Evolutionary conservation across 1,140 invertebrate genomes (phyloP).

Genomic region (Drosophila sp.): DNA sequence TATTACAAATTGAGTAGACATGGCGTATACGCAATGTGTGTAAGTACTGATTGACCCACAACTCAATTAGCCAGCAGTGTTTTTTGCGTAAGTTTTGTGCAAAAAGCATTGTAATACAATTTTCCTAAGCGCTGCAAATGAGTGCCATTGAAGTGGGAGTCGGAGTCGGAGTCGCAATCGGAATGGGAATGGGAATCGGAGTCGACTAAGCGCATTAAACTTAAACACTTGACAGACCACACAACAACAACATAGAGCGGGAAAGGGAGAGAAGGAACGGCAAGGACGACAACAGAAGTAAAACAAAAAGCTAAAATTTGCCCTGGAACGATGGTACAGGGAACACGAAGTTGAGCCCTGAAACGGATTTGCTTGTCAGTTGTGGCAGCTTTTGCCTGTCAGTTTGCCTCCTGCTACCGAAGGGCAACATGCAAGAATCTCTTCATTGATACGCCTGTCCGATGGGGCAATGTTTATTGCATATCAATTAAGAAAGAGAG

Average conservation of each 20-base stretch:
- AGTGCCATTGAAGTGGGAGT: constrained; percentile 31
- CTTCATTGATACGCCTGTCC: constrained; percentile 55
- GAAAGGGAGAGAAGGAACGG: constrained; percentile 15
- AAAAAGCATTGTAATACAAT: constrained; percentile 73
- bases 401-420: constrained; percentile 37
- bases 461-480: constrained; percentile 71
- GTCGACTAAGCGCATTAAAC: constrained; percentile 69
- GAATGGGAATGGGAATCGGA: constrained; percentile 7
- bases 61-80: constrained; percentile 55
- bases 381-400: constrained; percentile 56
- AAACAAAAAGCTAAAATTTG: constrained; percentile 58
- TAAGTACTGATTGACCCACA: background rate
- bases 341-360: constrained; percentile 9
- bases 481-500: constrained; percentile 65
- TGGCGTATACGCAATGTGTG: constrained; percentile 38
- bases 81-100: constrained; percentile 56
- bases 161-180: constrained; percentile 24
- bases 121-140: constrained; percentile 53
- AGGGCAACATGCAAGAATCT: constrained; percentile 1
- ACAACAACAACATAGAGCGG: background rate
- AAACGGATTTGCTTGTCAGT: constrained; percentile 52
- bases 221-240: constrained; percentile 60
- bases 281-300: constrained; percentile 43
- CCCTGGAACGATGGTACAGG: constrained; percentile 26
- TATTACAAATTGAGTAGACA: constrained; percentile 30